Conservation (phyloP, 2,797 vertebrate genomes). For the Onychomys torridus region DNA sequence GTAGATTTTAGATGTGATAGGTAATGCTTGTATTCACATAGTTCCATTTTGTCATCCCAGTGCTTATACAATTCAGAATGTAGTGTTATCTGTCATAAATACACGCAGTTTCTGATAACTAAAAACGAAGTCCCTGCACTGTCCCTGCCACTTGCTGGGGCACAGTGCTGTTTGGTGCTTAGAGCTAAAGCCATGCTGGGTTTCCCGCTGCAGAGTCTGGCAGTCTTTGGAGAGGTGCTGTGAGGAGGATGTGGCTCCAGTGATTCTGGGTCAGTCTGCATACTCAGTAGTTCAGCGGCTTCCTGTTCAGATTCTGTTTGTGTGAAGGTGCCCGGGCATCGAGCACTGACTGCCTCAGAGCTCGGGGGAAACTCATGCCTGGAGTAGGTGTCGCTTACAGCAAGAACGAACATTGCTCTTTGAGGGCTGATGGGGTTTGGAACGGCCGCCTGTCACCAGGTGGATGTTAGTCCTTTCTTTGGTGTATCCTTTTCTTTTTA, state of each 20-base stretch:
- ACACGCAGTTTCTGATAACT: neutral
- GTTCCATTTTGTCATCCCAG: neutral
- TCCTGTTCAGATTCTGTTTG: neutral
- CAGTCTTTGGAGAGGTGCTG: neutral
- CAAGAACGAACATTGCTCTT: neutral
- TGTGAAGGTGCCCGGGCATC: neutral
- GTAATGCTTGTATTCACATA: neutral
- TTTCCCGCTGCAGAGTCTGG: neutral
- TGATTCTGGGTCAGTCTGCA: neutral
- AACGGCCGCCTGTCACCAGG: neutral
- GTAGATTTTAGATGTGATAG: neutral
- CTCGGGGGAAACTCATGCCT: neutral
- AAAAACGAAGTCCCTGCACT: neutral
- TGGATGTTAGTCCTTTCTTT: neutral
- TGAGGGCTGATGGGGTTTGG: neutral
- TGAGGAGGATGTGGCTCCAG: neutral
- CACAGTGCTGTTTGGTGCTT: neutral
- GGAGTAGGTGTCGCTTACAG: neutral
- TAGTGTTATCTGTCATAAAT: neutral
- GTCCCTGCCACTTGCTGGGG: neutral
- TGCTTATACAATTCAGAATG: neutral
- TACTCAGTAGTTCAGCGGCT: neutral
- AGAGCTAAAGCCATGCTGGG: neutral
- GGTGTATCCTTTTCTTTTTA: neutral
- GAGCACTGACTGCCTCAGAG: neutral